These are phyloP conservation scores for Aramus guarauna DNA, from an alignment of 2,113 vertebrate genomes.

Conservation along the genomic window DNA sequence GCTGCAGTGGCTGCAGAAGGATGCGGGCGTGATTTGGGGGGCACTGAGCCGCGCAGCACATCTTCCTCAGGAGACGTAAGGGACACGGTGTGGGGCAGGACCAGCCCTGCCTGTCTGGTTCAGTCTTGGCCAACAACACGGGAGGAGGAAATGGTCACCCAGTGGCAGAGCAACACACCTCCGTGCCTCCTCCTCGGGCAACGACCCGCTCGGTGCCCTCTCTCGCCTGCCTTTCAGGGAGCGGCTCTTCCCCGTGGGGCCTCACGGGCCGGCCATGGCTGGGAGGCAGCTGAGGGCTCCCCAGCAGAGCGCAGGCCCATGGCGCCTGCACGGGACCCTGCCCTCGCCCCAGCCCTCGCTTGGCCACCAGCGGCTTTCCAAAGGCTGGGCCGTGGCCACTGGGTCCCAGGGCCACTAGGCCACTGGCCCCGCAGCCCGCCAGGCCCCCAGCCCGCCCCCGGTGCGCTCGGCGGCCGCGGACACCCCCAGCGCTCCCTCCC, in stretches of 20 bases:
- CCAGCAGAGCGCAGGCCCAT: neutral
- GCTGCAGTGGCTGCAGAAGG: neutral
- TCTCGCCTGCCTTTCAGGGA: neutral
- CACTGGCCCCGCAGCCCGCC: too few species aligned
- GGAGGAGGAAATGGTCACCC: neutral
- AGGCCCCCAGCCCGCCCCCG: neutral
- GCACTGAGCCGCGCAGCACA: accelerated
- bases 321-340: accelerated
- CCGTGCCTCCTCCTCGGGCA: neutral
- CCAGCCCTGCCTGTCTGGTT: neutral
- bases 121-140: neutral
- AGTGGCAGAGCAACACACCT: accelerated
- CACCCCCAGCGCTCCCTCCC: accelerated
- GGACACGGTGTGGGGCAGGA: accelerated
- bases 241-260: neutral
- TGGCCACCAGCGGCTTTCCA: accelerated
- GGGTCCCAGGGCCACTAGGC: neutral
- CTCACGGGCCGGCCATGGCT: neutral
- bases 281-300: neutral
- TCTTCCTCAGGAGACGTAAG: neutral
- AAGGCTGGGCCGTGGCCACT: accelerated
- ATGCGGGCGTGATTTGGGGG: accelerated
- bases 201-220: accelerated
- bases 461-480: too few species aligned
- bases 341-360: neutral